A percentile compares a stretch with the other conserved stretches of the same genome.
phyloP scores from a whole-genome alignment of 64 coral and sea anemone species.

The Dendrophyllia cribrosa region DNA sequence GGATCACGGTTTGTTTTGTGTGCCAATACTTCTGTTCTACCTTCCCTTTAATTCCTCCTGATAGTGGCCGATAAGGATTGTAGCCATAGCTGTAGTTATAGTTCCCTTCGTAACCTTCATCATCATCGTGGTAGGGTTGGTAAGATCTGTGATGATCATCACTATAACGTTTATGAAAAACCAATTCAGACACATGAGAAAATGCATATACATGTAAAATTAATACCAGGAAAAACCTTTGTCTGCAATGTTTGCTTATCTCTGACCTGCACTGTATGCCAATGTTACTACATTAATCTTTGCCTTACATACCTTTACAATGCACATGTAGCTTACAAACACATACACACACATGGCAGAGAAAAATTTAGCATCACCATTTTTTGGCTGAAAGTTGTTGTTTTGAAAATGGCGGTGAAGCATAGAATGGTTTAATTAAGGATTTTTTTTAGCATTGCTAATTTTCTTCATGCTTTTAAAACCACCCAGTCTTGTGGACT shows the following conservation, averaged over 20 bases:
- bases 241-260: background rate
- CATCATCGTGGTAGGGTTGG: constrained; percentile 79
- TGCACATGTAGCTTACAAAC: too few relatives aligned
- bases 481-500: too few relatives aligned
- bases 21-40: constrained; percentile 97
- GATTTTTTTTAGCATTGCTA: too few relatives aligned
- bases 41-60: constrained; percentile 87
- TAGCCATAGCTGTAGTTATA: constrained; percentile 87
- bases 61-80: constrained; percentile 86
- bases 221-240: background rate
- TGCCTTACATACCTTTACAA: too few relatives aligned
- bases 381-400: too few relatives aligned
- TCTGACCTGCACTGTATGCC: too few relatives aligned
- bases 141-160: constrained; percentile 60
- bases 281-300: too few relatives aligned
- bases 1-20: constrained; percentile 91
- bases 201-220: background rate
- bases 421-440: too few relatives aligned
- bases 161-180: background rate
- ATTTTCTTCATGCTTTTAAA: too few relatives aligned
- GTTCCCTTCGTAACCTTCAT: constrained; percentile 71
- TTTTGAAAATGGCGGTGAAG: too few relatives aligned
- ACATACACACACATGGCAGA: too few relatives aligned
- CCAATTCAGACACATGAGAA: background rate
- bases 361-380: too few relatives aligned